Evolutionary conservation across 2,113 vertebrate genomes (phyloP).

Genomic region (Gallinago paraguaiae): DNA sequence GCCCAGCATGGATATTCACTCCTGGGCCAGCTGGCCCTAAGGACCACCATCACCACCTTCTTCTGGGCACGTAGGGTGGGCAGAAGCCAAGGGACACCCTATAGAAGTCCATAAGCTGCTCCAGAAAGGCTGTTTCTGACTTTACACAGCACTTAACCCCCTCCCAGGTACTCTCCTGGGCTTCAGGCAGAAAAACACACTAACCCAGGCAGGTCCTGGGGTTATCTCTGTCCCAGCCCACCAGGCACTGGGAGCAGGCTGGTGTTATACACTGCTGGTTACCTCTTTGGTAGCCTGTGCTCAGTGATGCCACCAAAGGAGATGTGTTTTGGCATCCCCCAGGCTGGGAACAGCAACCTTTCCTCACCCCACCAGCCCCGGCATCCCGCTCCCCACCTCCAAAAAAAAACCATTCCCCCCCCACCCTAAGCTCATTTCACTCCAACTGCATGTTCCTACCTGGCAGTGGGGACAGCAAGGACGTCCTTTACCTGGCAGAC

Average conservation of each 20-base stretch:
- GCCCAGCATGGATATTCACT: fast-evolving
- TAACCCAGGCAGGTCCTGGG: too few relatives aligned
- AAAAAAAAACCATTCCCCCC: background rate
- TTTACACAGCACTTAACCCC: background rate
- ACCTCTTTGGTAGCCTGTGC: too few relatives aligned
- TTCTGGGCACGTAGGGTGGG: fast-evolving
- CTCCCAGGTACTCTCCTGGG: too few relatives aligned
- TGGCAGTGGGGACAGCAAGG: fast-evolving
- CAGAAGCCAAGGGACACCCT: background rate
- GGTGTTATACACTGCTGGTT: fast-evolving
- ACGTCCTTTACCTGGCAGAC: background rate
- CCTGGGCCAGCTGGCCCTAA: background rate
- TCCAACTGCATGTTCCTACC: fast-evolving
- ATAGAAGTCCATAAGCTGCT: background rate
- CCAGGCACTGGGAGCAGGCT: background rate
- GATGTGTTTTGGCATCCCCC: fast-evolving
- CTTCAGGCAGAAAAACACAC: background rate
- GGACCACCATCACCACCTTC: background rate
- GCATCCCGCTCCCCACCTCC: fast-evolving
- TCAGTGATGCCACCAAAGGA: background rate
- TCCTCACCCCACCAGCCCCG: background rate
- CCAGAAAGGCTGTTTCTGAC: background rate
- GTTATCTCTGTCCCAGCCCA: background rate
- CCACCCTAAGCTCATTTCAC: background rate
- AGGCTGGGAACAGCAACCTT: background rate